Percentiles rank a stretch among this genome's conserved stretches.
phyloP scores from a whole-genome alignment of 2,113 vertebrate genomes.

The Lophius piscatorius region DNA sequence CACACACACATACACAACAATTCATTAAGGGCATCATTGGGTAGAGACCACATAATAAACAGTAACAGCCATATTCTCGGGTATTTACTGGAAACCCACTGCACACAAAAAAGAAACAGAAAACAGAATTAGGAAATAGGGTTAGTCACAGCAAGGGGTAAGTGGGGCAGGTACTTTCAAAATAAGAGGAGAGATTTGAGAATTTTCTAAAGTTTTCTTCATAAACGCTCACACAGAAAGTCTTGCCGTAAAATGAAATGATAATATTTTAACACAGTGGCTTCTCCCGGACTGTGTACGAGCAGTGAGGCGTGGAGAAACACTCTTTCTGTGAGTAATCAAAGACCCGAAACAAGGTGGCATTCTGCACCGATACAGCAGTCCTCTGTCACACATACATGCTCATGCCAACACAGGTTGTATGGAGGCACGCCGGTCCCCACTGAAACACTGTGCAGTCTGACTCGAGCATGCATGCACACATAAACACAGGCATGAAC shows the following conservation, averaged over 20 bases:
- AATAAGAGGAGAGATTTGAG: slow-evolving; percentile 13
- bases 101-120: slow-evolving; percentile 30
- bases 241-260: neutral
- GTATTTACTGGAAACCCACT: slow-evolving; percentile 31
- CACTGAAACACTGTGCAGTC: slow-evolving; percentile 20
- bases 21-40: slow-evolving; percentile 7
- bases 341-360: slow-evolving; percentile 25
- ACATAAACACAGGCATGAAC: slow-evolving; percentile 1
- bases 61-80: slow-evolving; percentile 6
- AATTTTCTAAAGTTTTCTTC: neutral
- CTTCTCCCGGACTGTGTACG: slow-evolving; percentile 6
- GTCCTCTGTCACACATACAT: slow-evolving; percentile 35
- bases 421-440: slow-evolving; percentile 1
- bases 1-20: neutral
- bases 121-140: slow-evolving; percentile 26
- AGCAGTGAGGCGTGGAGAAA: slow-evolving; percentile 37
- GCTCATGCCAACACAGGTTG: slow-evolving; percentile 11
- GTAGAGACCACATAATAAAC: slow-evolving; percentile 23
- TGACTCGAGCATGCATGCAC: neutral
- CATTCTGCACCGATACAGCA: slow-evolving; percentile 55
- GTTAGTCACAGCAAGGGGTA: slow-evolving; percentile 16
- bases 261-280: slow-evolving; percentile 10
- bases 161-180: slow-evolving; percentile 9
- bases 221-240: neutral
- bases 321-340: slow-evolving; percentile 48